Conservation (phyloP, 1,140 invertebrate genomes). For the Philaenus spumarius region DNA sequence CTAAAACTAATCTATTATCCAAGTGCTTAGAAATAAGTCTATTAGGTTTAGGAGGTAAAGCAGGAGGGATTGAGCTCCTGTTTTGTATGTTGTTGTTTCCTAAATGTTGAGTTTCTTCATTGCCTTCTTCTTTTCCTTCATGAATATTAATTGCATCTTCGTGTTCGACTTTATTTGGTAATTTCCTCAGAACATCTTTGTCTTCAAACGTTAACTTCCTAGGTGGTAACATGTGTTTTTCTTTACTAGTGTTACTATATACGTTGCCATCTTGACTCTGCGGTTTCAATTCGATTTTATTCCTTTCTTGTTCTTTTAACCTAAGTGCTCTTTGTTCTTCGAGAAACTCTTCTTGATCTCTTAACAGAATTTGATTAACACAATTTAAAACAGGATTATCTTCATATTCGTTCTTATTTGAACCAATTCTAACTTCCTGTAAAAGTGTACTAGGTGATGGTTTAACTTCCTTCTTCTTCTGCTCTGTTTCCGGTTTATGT, state of each 20-base stretch:
- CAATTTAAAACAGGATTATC: conserved; percentile 70
- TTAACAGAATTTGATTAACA: conserved; percentile 64
- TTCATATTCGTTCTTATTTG: conserved; percentile 33
- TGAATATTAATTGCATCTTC: background rate
- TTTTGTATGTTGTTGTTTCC: background rate
- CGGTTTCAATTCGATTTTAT: conserved; percentile 1
- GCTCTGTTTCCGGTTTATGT: background rate
- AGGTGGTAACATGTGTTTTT: conserved; percentile 1
- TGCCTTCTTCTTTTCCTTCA: background rate
- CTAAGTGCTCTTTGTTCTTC: conserved; percentile 20
- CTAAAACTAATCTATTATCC: background rate
- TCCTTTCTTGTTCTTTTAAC: conserved; percentile 11
- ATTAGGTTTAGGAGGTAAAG: conserved; percentile 57
- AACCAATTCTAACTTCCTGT: conserved; percentile 18
- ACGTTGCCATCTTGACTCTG: too few relatives aligned
- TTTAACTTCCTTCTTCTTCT: conserved; percentile 5
- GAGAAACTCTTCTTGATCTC: conserved; percentile 43
- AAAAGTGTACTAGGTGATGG: conserved; percentile 15
- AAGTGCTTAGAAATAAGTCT: conserved; percentile 7
- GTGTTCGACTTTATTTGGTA: background rate
- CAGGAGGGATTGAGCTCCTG: conserved; percentile 43
- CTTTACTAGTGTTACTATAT: background rate
- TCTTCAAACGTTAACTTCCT: conserved; percentile 1
- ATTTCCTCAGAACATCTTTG: background rate
- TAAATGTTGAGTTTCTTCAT: background rate